phyloP scores from a whole-genome alignment of 2,888 invertebrate species.

The Chaitophorus viminalis region DNA sequence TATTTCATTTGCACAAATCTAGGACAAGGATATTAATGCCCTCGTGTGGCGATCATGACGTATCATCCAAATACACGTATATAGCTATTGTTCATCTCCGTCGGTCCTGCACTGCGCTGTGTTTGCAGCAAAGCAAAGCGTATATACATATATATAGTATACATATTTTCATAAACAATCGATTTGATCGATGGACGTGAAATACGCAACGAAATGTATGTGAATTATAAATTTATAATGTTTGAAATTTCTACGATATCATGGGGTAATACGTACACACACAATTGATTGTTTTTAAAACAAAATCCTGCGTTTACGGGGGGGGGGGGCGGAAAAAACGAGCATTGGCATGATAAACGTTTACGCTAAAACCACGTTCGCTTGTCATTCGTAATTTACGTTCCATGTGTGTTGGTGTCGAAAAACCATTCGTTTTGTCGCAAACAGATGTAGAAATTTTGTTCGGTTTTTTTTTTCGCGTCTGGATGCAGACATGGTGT shows the following conservation, averaged over 20 bases:
- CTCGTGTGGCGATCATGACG: no score
- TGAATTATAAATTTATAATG: background rate
- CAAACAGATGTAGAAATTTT: slow-evolving; percentile 48
- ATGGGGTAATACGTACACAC: background rate
- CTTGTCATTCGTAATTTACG: slow-evolving; percentile 32
- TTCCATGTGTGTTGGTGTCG: slow-evolving; percentile 27
- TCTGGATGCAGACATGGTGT: slow-evolving; percentile 37
- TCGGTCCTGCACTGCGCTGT: no score
- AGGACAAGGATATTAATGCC: background rate
- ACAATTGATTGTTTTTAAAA: background rate
- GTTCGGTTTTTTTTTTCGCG: slow-evolving; percentile 33
- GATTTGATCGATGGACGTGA: no score
- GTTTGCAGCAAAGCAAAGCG: no score
- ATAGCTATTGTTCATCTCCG: no score
- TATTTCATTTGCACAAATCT: background rate
- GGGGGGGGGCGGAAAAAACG: background rate
- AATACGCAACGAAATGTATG: background rate
- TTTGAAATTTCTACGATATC: background rate
- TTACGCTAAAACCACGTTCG: background rate
- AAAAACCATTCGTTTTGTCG: slow-evolving; percentile 47
- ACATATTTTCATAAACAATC: no score
- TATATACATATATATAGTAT: no score
- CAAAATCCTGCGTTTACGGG: background rate
- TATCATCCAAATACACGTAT: no score
- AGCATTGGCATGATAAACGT: slow-evolving; percentile 16